Percentiles rank a stretch among this genome's conserved stretches.
These are phyloP conservation scores for Parus major DNA, from an alignment of 2,113 vertebrate species.

Conservation along the genomic window DNA sequence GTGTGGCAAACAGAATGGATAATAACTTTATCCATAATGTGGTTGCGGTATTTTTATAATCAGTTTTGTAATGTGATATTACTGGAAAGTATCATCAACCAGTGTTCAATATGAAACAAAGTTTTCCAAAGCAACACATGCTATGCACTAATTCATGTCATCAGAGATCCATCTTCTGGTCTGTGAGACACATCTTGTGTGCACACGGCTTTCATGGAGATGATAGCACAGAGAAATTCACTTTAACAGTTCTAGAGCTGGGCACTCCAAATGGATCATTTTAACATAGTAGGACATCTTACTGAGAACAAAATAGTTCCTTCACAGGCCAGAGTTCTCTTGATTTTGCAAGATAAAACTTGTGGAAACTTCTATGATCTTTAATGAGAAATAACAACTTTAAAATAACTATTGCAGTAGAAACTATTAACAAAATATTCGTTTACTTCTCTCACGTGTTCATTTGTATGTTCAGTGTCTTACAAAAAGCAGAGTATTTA, in stretches of 20 bases:
- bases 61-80: constrained; percentile 37
- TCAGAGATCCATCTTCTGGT: constrained; percentile 12
- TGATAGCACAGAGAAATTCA: neutral
- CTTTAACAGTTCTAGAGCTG: neutral
- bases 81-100: constrained; percentile 23
- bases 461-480: neutral
- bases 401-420: constrained; percentile 29
- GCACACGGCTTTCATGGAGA: constrained; percentile 13
- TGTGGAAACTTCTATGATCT: neutral
- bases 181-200: constrained; percentile 27
- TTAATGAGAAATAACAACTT: constrained; percentile 7
- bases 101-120: constrained; percentile 47
- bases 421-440: constrained; percentile 40
- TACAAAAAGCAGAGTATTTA: constrained; percentile 23
- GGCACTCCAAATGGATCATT: constrained; percentile 38
- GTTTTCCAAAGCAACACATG: constrained; percentile 43
- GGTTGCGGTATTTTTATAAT: constrained; percentile 22
- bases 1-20: constrained; percentile 43
- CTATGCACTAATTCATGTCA: constrained; percentile 34
- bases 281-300: constrained; percentile 38
- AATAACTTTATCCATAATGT: constrained; percentile 25
- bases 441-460: constrained; percentile 50
- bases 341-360: constrained; percentile 39
- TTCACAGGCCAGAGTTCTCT: constrained; percentile 38
- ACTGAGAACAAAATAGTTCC: constrained; percentile 41